Base-by-base conservation (phyloP, 1,140 invertebrate species). In the Liolophura sinensis region DNA sequence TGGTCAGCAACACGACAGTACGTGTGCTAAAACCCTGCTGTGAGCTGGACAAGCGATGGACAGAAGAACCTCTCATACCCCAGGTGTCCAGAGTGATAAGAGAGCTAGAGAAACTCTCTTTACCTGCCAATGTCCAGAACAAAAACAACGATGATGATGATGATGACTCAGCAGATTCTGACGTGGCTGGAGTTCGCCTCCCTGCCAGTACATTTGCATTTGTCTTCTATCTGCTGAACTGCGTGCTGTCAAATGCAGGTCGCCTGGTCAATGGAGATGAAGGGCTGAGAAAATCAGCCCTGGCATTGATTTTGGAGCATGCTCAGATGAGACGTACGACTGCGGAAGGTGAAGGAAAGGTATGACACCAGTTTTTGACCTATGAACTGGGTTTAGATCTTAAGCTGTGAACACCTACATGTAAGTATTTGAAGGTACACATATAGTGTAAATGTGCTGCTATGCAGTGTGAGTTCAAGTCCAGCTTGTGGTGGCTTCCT, bases 191-290 rank as follows among this genome's bases (percentile, higher is more conserved):
- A 24, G 54, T 75, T 62, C n/a, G 56, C 9, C 87, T 93, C 50
- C 87, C 87, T 5, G 90, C 90, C 0, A 89, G 92, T 1, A 89
- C 90, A 0, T 94, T 96, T 84, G 90, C 92, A 50, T 96, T 92
- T 77, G 87, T 90, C 25, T 96, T 95, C 80, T 91, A 92, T 9
- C 88, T 96, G 64, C 82, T 97, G 5, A 90, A 89, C 65, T 85
- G 88, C 69, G 89, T 91, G 64, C 74, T 93, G 46, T 77, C 86
- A 11, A 84, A 84, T 64, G 73, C 71, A 47, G 75, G 71, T n/a
- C 67, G 64, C 52, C 67, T 68, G 54, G 70, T 71, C 15, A 64
- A 64, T 6, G 67, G 71, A 14, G 73, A 80, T 67, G 64, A 71
- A n/a, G 66, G 25, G 6, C 83, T 90, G 66, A 86, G 91, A 27